Percentiles rank a stretch among this genome's conserved stretches.
Conservation (phyloP, 2,797 vertebrate species). For the Pyrrhura leucotis region DNA sequence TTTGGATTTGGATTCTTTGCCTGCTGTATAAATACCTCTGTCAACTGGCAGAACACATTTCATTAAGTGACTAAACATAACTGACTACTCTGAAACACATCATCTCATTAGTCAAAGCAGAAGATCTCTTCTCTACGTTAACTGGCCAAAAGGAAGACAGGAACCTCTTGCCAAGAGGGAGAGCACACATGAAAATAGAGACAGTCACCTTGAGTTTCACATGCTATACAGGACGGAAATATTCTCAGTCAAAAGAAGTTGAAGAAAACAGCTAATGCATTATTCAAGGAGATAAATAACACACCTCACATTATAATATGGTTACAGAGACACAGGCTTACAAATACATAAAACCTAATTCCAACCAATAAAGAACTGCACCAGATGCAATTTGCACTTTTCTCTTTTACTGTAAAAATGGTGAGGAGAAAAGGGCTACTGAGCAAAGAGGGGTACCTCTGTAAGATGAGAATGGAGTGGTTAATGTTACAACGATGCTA, state of each 20-base stretch:
- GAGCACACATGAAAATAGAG: not conserved
- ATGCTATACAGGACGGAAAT: not conserved
- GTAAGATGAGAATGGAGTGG: not conserved
- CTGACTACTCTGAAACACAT: not conserved
- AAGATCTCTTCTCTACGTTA: not conserved
- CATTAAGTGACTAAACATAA: constrained; percentile 36
- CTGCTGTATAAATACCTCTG: not conserved
- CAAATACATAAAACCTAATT: not conserved
- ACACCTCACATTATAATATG: not conserved
- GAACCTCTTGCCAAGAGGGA: not conserved
- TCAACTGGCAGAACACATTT: constrained; percentile 20
- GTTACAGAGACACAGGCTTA: not conserved
- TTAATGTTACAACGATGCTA: accelerated
- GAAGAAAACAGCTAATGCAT: not conserved
- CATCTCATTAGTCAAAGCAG: not conserved
- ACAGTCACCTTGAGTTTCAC: not conserved
- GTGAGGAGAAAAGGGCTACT: not conserved
- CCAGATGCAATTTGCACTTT: not conserved
- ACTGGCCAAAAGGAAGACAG: constrained; percentile 5
- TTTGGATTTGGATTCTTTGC: not conserved
- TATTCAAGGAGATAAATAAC: not conserved
- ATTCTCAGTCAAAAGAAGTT: not conserved
- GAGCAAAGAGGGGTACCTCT: not conserved
- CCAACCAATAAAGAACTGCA: not conserved
- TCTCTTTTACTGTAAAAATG: not conserved